phyloP scores from a whole-genome alignment of 2,797 vertebrate species.

The Mormyrops boulengeri region DNA sequence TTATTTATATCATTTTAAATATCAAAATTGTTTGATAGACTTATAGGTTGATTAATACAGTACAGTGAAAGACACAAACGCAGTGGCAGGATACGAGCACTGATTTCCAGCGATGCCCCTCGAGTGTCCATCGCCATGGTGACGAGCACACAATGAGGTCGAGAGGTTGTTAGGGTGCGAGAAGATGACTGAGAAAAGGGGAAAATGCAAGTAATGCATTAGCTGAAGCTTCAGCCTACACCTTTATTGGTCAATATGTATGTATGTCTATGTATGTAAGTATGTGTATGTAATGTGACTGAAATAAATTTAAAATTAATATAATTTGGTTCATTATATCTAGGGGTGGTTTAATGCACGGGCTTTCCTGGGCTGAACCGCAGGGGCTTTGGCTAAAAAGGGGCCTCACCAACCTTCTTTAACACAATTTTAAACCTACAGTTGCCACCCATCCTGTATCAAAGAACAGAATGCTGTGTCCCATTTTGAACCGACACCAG shows the following conservation, averaged over 20 bases:
- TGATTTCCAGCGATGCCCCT: background rate
- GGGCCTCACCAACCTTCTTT: no score
- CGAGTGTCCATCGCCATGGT: background rate
- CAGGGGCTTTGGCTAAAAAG: no score
- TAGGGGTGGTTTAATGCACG: background rate
- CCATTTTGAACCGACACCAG: background rate
- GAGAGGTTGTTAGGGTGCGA: background rate
- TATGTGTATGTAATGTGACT: no score
- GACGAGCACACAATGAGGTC: background rate
- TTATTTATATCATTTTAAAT: background rate
- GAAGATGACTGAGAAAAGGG: background rate
- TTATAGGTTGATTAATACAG: background rate
- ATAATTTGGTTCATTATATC: background rate
- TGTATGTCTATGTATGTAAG: background rate
- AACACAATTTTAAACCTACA: background rate
- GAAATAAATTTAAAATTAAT: no score
- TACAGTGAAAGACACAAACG: background rate
- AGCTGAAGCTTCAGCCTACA: background rate
- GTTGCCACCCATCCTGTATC: background rate
- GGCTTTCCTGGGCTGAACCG: background rate
- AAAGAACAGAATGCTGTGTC: background rate
- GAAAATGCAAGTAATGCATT: background rate
- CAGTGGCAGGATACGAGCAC: background rate
- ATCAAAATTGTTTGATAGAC: background rate
- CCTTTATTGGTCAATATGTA: background rate